Evolutionary conservation across 2,113 vertebrate genomes (phyloP).

Genomic region (Corythornis madagascariensis): DNA sequence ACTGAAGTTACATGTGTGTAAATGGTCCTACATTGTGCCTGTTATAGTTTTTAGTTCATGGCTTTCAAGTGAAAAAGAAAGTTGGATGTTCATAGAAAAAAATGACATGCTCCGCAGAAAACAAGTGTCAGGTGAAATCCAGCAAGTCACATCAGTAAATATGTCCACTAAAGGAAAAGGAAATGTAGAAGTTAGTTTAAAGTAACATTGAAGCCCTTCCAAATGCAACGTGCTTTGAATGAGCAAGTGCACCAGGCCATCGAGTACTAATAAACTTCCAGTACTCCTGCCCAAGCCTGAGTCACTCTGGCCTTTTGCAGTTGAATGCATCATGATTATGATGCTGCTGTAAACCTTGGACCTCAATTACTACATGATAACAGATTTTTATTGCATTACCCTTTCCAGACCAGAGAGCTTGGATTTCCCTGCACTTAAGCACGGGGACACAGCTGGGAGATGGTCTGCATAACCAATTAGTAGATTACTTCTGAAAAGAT

Average conservation of each 20-base stretch:
- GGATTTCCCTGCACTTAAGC: conserved; percentile 55
- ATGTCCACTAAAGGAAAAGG: neutral
- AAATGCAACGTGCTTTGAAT: neutral
- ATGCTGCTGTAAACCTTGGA: conserved; percentile 24
- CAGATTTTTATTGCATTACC: conserved; percentile 59
- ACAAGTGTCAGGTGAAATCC: neutral
- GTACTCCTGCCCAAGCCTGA: neutral
- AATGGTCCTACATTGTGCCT: neutral
- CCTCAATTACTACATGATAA: conserved; percentile 55
- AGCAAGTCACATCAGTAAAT: neutral
- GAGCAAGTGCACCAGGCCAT: neutral
- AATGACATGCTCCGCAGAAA: neutral
- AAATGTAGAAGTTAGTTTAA: conserved; percentile 12
- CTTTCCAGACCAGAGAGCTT: conserved; percentile 39
- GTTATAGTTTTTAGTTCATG: neutral
- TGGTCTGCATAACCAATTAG: conserved; percentile 59
- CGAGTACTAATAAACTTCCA: conserved; percentile 29
- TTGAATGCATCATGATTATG: conserved; percentile 38
- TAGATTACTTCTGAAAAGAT: conserved; percentile 56
- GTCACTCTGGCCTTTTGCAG: conserved; percentile 30
- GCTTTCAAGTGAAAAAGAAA: neutral
- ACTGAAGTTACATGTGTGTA: neutral
- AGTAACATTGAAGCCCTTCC: neutral
- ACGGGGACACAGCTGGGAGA: conserved; percentile 35
- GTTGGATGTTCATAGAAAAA: neutral